Conservation (phyloP, 2,113 vertebrate genomes). For the Pluvialis apricaria region DNA sequence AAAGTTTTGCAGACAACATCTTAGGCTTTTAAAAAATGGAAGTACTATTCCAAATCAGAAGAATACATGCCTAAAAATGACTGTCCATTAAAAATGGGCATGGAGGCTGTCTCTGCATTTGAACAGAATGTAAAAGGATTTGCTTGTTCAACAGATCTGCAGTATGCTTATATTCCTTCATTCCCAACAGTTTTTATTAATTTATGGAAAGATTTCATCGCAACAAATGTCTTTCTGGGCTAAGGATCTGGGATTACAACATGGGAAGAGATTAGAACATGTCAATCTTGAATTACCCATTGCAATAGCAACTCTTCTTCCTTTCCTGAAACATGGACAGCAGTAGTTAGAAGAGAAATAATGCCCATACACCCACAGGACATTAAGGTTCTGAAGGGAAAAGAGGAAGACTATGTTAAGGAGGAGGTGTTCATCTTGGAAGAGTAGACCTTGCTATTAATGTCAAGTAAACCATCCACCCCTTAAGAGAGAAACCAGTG, state of each 20-base stretch:
- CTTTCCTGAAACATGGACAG: not conserved
- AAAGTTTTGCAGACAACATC: not conserved
- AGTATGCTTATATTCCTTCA: not conserved
- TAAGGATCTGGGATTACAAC: not conserved
- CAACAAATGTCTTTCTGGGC: not conserved
- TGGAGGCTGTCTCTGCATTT: not conserved
- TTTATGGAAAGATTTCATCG: not conserved
- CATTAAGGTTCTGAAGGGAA: not conserved
- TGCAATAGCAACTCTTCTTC: not conserved
- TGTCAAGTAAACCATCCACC: not conserved
- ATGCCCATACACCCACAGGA: not conserved
- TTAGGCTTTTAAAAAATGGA: not conserved
- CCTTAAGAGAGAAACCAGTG: not conserved
- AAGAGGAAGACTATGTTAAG: not conserved
- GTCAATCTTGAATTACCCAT: not conserved
- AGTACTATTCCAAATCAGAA: not conserved
- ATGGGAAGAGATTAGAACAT: not conserved
- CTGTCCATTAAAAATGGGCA: not conserved
- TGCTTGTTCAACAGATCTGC: not conserved
- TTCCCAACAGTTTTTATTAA: not conserved
- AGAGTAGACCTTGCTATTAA: not conserved
- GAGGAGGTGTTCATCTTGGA: not conserved
- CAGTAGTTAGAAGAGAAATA: not conserved
- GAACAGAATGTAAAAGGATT: not conserved
- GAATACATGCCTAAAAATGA: not conserved